phyloP scores from a whole-genome alignment of 2,113 vertebrate genomes.

The Amblyopsis rosae region DNA sequence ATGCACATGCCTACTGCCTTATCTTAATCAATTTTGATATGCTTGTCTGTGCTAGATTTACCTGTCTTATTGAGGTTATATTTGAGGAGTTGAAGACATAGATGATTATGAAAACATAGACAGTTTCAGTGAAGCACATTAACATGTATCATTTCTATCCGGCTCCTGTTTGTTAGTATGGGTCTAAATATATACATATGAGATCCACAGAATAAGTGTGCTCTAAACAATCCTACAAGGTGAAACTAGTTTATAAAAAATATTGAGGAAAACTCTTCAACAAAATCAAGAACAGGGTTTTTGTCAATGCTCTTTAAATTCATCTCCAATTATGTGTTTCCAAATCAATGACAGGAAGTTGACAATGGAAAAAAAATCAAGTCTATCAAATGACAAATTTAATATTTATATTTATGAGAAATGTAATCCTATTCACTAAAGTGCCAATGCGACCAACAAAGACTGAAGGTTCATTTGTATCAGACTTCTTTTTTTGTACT shows the following conservation, averaged over 20 bases:
- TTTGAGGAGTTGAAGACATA: background rate
- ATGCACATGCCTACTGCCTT: background rate
- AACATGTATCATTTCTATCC: background rate
- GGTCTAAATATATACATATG: background rate
- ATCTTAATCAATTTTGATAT: background rate
- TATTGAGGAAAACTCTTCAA: conserved; percentile 32
- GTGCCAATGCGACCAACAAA: conserved; percentile 84
- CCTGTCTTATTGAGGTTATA: background rate
- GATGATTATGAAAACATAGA: background rate
- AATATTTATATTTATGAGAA: conserved; percentile 57
- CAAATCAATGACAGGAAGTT: conserved; percentile 47
- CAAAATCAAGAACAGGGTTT: conserved; percentile 45
- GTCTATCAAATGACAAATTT: conserved; percentile 48
- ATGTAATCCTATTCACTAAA: conserved; percentile 80
- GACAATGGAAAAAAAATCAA: conserved; percentile 19
- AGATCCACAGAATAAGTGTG: conserved; percentile 54
- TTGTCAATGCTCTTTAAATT: conserved; percentile 42
- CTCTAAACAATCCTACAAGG: conserved; percentile 32
- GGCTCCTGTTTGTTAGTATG: background rate
- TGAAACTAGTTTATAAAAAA: conserved; percentile 34
- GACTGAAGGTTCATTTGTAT: conserved; percentile 76
- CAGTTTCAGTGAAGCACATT: background rate
- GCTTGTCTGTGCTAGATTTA: conserved; percentile 12
- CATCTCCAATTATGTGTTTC: conserved; percentile 37
- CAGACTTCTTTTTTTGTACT: conserved; percentile 74